Evolutionary conservation across 2,797 vertebrate species (phyloP), one percentile per base, ranked within the genome.

Genomic region (Phaenicophaeus curvirostris): DNA sequence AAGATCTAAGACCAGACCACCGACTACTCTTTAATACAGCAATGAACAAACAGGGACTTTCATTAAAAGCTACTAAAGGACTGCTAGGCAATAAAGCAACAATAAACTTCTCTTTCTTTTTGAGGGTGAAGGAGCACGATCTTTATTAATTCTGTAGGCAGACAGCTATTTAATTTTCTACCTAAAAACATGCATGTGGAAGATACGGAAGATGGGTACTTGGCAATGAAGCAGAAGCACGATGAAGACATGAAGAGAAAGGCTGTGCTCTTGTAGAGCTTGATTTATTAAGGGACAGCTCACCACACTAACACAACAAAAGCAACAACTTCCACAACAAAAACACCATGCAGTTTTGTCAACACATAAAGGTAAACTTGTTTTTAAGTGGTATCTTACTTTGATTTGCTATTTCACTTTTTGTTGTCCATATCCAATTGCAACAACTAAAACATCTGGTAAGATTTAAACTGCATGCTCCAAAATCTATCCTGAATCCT

Each of bases 281-380:
- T 93, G 68, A 78, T 79, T 92, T 92, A 76, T 37, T 63, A 67
- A 90, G 66, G 51, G n/a, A 84, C 46, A 67, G 35, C 75, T 89
- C 68, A 80, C 48, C 28, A 57, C 31, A 74, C 68, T 78, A 95
- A 58, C n/a, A 76, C 39, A 39, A 39, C 39, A 39, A 39, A 39
- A 39, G 9, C 78, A 95, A 58, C n/a, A 76, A 58, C 42, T 84
- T 58, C 74, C 7, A 0, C 68, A 92, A 77, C 31, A 89, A 65
- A 93, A 93, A 63, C 75, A 79, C 42, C 53, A 74, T 77, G 41
- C 14, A 51, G 80, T 84, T 96, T 58, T 91, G 90, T 72, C 88
- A 90, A 93, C 76, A 61, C 6, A 15, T 74, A 72, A 82, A 87
- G 42, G 72, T 67, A 93, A 94, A 89, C 50, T 63, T 80, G 57